phyloP scores from a whole-genome alignment of 2,797 vertebrate genomes.

The Gallinago nigripennis region DNA sequence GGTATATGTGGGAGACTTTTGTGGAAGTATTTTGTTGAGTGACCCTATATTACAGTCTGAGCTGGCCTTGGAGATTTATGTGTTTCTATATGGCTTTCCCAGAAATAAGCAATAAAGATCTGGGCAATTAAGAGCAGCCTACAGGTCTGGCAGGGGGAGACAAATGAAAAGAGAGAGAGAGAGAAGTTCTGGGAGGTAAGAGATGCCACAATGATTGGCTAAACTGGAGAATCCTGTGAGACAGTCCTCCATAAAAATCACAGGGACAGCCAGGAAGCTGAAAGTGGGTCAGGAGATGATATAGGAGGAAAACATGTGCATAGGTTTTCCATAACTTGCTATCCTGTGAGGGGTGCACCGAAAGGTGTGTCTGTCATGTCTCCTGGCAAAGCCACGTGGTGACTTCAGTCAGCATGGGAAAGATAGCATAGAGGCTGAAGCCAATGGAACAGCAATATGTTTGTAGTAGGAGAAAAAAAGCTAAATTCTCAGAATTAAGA shows the following conservation, averaged over 20 bases:
- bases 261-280: neutral
- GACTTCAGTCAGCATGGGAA: neutral
- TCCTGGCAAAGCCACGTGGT: neutral
- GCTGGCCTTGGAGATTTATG: neutral
- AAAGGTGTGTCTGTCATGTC: neutral
- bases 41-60: neutral
- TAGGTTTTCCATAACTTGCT: neutral
- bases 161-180: neutral
- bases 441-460: neutral
- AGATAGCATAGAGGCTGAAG: neutral
- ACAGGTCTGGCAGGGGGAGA: neutral
- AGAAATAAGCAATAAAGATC: neutral
- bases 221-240: neutral
- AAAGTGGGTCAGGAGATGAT: neutral
- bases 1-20: neutral
- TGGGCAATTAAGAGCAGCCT: neutral
- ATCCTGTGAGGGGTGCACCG: neutral
- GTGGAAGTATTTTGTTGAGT: neutral
- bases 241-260: neutral
- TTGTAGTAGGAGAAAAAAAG: neutral
- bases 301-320: neutral
- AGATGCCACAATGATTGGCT: neutral
- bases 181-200: neutral
- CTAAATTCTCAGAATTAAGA: neutral
- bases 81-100: neutral